Conservation (phyloP, 2,113 vertebrate genomes). For the Orcinus orca region DNA sequence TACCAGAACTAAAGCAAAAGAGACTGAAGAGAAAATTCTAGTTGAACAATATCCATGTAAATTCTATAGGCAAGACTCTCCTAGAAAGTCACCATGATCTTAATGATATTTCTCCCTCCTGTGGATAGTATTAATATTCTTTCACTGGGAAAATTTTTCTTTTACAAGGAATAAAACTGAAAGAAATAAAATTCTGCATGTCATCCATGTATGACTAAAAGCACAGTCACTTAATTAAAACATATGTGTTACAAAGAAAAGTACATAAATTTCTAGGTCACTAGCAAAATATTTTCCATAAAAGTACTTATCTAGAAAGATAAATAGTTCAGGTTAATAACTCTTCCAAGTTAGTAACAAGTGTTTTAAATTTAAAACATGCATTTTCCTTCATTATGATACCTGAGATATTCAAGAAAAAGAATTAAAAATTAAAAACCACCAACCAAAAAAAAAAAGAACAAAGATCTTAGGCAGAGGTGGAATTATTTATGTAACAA, state of each 20-base stretch:
- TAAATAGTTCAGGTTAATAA: slow-evolving; percentile 39
- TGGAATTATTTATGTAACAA: slow-evolving; percentile 55
- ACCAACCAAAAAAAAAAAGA: neutral
- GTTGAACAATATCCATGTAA: neutral
- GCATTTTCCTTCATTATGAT: slow-evolving; percentile 56
- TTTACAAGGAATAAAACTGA: slow-evolving; percentile 16
- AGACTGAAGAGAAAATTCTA: neutral
- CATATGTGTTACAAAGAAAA: slow-evolving; percentile 47
- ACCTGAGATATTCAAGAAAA: slow-evolving; percentile 22
- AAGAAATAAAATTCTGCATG: slow-evolving; percentile 38
- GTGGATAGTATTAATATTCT: slow-evolving; percentile 42
- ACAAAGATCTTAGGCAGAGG: slow-evolving; percentile 53
- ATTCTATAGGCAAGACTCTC: slow-evolving; percentile 13
- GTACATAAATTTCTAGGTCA: slow-evolving; percentile 26
- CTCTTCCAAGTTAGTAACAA: slow-evolving; percentile 52
- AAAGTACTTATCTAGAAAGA: slow-evolving; percentile 27
- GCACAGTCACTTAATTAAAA: neutral
- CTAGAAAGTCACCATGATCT: neutral
- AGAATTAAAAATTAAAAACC: slow-evolving; percentile 37
- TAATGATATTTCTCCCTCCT: neutral
- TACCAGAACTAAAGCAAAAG: slow-evolving; percentile 23
- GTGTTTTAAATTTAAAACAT: slow-evolving; percentile 63
- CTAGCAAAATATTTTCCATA: slow-evolving; percentile 48
- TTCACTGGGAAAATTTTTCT: slow-evolving; percentile 26
- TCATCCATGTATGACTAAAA: slow-evolving; percentile 18